Evolutionary conservation across 2,113 vertebrate species (phyloP), one percentile per base, ranked within the genome.

Genomic region (Chlorodrepanis virens): DNA sequence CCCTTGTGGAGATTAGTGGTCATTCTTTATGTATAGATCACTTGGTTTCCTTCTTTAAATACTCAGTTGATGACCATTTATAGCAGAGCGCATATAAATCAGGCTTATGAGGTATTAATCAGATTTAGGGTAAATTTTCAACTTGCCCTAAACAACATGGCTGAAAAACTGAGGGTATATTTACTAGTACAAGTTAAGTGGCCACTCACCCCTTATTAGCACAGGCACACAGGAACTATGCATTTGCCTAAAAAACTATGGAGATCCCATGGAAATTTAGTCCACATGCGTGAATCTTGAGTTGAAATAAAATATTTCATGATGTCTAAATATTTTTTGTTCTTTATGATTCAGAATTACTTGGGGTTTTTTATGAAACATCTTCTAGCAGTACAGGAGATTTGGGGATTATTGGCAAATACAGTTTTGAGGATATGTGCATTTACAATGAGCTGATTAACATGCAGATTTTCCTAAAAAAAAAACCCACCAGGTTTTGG

Each of bases 11-110:
- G 57, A 42, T 17, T 16, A 61, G 31, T 21, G 75, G 19, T 49
- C 33, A 22, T 87, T 87, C 76, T 71, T 77, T 68, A 81, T 14
- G 29, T 49, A 17, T 6, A 54, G 47, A 42, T 81, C 68, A 71
- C 29, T 81, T 67, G 42, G 18, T 37, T 95, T 90, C 69, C 86
- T 89, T 77, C 72, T 89, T 87, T 84, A 64, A 81, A 83, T 83
- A n/a, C 47, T 78, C 80, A 80, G 40, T 45, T 63, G 50, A 33
- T 31, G 71, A 67, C 42, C 16, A 64, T 54, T 85, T 61, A 57
- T 7, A 79, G 83, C 59, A 86, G 22, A 80, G 54, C 2, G 8
- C n/a, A 49, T 5, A 68, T 54, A 86, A 93, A 88, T 80, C 79
- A 83, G 85, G 21, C 13, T 81, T 59, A 83, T 59, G 83, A 90